Base-by-base conservation (phyloP, 2,888 invertebrate genomes). In the Meganola albula region DNA sequence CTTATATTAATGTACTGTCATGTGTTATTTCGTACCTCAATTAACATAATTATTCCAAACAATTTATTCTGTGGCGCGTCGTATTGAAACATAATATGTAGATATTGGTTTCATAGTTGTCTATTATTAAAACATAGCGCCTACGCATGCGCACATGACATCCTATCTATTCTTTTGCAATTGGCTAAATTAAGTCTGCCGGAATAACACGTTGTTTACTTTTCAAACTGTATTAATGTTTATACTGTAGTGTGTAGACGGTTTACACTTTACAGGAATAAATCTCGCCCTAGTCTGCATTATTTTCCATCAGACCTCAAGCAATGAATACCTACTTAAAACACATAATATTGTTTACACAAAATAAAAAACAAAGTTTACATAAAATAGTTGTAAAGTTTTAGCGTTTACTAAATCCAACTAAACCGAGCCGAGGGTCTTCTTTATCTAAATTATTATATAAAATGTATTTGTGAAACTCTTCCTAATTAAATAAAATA, bases 401-500 rank as follows among this genome's bases (percentile, higher is more conserved):
- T n/a, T n/a, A n/a, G n/a, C n/a, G 41, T 31, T 36, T 27, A 34
- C 34, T 34, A 24, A 26, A 41, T 46, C 34, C 38, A 34, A 34
- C 42, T 16, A 7, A 48, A 43, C 29, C 38, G 33, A 41, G 48
- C 45, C 48, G 42, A 48, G 37, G 43, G 48, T 43, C 42, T 48
- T 36, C 26, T n/a, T n/a, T n/a, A 30, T 24, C 33, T 36, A 38
- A 44, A 33, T 48, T 33, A 39, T 55, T 55, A 42, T 32, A 32
- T 50, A 49, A 54, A 33, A 31, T 28, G 27, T 48, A 33, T 50
- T 48, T 46, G 46, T 36, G 40, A 50, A 54, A 47, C 40, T 34
- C 44, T 42, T 46, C 48, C 46, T 55, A 55, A 55, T 53, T 51
- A 51, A 37, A 46, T 36, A 53, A 36, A 48, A 47, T 37, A 48